Evolutionary conservation across 2,888 invertebrate species (phyloP).

Genomic region (Drosophila mimetica): DNA sequence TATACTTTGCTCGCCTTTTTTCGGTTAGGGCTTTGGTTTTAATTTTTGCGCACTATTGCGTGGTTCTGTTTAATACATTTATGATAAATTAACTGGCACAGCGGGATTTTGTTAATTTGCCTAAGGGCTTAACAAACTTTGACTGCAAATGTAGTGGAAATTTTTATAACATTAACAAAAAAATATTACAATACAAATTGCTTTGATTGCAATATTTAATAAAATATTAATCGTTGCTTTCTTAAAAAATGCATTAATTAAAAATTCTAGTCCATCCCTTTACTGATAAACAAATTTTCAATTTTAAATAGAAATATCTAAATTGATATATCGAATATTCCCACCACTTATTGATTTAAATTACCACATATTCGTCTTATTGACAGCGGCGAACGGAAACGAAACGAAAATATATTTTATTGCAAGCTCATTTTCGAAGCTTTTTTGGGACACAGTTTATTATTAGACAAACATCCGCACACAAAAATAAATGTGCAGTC

Average conservation of each 20-base stretch:
- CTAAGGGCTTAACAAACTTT: too few species aligned
- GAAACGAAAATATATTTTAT: constrained; percentile 34
- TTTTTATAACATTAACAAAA: too few species aligned
- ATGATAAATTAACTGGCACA: constrained; percentile 18
- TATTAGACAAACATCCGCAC: constrained; percentile 26
- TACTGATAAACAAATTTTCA: not conserved
- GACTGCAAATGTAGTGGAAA: not conserved
- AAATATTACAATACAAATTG: too few species aligned
- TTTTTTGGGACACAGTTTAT: constrained; percentile 21
- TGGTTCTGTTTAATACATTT: constrained; percentile 43
- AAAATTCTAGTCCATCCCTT: not conserved
- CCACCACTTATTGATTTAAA: constrained; percentile 18
- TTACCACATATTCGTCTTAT: constrained; percentile 24
- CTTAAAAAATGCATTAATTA: too few species aligned
- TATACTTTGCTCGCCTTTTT: constrained; percentile 43
- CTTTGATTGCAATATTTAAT: too few species aligned
- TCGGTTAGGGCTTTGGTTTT: constrained; percentile 44
- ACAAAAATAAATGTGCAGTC: constrained; percentile 19
- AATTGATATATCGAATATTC: not conserved
- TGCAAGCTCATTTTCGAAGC: constrained; percentile 19
- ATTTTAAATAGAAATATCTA: not conserved
- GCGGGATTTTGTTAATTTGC: constrained; percentile 4
- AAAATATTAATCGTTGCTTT: too few species aligned
- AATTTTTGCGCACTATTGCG: constrained; percentile 34
- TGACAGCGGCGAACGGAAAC: constrained; percentile 2